phyloP scores from a whole-genome alignment of 1,140 invertebrate genomes.

The Cylas formicarius region DNA sequence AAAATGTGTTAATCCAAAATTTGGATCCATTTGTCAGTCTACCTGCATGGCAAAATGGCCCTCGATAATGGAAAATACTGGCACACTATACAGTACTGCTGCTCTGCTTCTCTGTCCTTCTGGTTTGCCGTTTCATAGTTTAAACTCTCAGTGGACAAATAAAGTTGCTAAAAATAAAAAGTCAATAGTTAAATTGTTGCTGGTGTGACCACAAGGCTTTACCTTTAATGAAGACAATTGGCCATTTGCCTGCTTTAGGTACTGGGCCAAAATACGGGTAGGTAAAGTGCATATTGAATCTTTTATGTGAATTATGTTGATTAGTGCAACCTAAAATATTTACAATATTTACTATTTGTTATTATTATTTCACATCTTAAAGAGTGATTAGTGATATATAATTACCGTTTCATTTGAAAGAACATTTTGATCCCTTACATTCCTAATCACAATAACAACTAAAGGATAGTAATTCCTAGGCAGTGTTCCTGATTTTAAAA shows the following conservation, averaged over 20 bases:
- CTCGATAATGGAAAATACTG: no score
- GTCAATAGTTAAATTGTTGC: no score
- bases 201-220: no score
- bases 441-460: conserved; percentile 62
- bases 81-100: no score
- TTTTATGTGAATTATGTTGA: conserved; percentile 73
- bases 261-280: conserved; percentile 70
- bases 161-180: no score
- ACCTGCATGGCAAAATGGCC: no score
- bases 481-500: conserved; percentile 60
- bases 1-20: no score
- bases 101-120: no score
- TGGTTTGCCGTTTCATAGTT: no score
- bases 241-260: conserved; percentile 73
- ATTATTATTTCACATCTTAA: background rate
- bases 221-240: conserved; percentile 74
- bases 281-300: conserved; percentile 68
- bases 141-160: no score
- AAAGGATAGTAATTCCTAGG: conserved; percentile 66
- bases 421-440: conserved; percentile 52
- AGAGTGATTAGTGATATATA: conserved; percentile 10
- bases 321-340: conserved; percentile 58
- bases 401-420: conserved; percentile 69
- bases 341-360: background rate
- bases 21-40: no score